Evolutionary conservation across 2,797 vertebrate genomes (phyloP).

Genomic region (Antrozous pallidus): DNA sequence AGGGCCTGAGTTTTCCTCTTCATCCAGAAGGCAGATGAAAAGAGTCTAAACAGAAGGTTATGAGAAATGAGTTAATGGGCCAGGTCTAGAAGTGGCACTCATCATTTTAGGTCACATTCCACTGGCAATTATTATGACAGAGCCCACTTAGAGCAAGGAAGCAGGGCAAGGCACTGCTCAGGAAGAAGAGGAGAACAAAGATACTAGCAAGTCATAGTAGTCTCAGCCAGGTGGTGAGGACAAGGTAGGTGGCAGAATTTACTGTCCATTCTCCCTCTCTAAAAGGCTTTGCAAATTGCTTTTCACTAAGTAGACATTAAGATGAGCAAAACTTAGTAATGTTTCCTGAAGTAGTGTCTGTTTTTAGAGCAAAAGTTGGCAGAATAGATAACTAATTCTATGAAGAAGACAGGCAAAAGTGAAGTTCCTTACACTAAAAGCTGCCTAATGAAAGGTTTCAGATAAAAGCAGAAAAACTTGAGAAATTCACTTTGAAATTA

Average conservation of each 20-base stretch:
- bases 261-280: background rate
- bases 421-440: constrained; percentile 22
- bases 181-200: background rate
- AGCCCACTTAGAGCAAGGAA: background rate
- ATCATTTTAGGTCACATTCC: background rate
- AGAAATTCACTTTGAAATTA: constrained; percentile 46
- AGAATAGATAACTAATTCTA: constrained; percentile 11
- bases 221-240: background rate
- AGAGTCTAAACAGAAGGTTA: background rate
- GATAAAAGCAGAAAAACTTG: constrained; percentile 6
- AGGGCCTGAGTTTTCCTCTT: background rate
- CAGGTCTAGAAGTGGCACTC: background rate
- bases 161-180: background rate
- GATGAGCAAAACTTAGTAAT: background rate
- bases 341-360: background rate
- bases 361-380: constrained; percentile 19
- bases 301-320: constrained; percentile 21
- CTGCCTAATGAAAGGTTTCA: constrained; percentile 21
- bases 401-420: constrained; percentile 20
- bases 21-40: background rate
- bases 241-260: background rate
- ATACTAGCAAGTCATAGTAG: background rate
- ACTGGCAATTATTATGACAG: background rate
- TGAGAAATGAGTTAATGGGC: background rate
- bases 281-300: background rate